Evolutionary conservation across 2,888 invertebrate genomes (phyloP), one percentile per base, ranked within the genome.

Genomic region (Formica aserva): DNA sequence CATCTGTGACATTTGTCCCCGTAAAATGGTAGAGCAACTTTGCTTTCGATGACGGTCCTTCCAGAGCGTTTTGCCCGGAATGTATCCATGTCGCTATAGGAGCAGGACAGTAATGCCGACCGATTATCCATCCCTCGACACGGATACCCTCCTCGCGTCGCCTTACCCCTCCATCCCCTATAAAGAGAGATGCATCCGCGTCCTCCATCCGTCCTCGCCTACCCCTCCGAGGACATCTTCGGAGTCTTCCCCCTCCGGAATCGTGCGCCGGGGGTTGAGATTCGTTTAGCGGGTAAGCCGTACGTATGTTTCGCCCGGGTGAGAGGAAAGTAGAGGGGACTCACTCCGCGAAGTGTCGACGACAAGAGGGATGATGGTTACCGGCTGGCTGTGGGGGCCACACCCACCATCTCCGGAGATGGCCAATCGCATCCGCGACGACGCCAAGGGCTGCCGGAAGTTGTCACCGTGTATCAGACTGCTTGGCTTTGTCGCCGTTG

Each of bases 121-220:
- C 93, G 93, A 93, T 93, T 93, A 93, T 92, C 92, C 91, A 86
- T 92, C 90, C 88, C 90, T 88, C 91, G 91, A 91, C 92, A 90
- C 91, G 85, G 91, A 91, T 92, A 89, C 86, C 83, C 71, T 74
- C 78, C 82, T 75, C 84, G 78, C 76, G 75, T 82, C 85, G 75
- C 78, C 71, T 84, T 86, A 84, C 80, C 85, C 89, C 85, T 86
- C 82, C 88, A 41, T 52, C 52, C 82, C 81, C 76, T 82, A 65
- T 2, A 52, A 52, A n/a, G 67, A 83, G 75, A 82, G 84, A 80
- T 63, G 57, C 72, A 63, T 76, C 52, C 48, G 35, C 48, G 32
- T 69, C 32, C 84, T 81, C 78, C 18, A 35, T 69, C 66, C 63
- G 63, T 83, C 67, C 57, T 65, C 57, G 55, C 66, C 62, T 67